These are phyloP conservation scores for Panthera uncia DNA, from an alignment of 2,113 vertebrate species.

Conservation along the genomic window DNA sequence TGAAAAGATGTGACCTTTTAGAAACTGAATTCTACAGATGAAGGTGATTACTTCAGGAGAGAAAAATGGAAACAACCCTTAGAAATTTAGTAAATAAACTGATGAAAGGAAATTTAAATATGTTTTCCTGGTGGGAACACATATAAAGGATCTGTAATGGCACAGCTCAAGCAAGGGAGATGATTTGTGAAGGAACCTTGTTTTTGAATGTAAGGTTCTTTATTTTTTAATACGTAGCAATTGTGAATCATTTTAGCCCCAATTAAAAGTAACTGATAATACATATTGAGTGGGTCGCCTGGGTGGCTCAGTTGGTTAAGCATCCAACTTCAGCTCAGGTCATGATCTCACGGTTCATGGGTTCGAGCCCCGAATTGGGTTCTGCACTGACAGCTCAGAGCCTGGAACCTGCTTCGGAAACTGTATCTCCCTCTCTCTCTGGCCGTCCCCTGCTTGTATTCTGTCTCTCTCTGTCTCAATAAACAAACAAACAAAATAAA, in stretches of 20 bases:
- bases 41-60: background rate
- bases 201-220: background rate
- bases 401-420: too few species aligned
- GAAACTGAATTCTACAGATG: background rate
- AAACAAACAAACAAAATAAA: too few species aligned
- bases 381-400: too few species aligned
- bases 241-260: background rate
- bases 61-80: background rate
- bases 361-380: too few species aligned
- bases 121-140: background rate
- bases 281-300: background rate
- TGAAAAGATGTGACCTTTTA: background rate
- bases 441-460: too few species aligned
- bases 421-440: too few species aligned
- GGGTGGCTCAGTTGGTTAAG: too few species aligned
- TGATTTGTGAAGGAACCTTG: background rate
- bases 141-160: background rate
- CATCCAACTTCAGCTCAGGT: too few species aligned
- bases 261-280: background rate
- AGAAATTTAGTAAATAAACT: conserved; percentile 3
- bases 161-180: background rate
- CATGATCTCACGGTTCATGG: too few species aligned
- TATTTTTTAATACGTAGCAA: background rate
- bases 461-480: too few species aligned
- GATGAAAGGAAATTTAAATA: background rate